Percentiles rank a stretch among this genome's conserved stretches.
phyloP scores from a whole-genome alignment of 2,797 vertebrate species.

The Micrastur ruficollis region DNA sequence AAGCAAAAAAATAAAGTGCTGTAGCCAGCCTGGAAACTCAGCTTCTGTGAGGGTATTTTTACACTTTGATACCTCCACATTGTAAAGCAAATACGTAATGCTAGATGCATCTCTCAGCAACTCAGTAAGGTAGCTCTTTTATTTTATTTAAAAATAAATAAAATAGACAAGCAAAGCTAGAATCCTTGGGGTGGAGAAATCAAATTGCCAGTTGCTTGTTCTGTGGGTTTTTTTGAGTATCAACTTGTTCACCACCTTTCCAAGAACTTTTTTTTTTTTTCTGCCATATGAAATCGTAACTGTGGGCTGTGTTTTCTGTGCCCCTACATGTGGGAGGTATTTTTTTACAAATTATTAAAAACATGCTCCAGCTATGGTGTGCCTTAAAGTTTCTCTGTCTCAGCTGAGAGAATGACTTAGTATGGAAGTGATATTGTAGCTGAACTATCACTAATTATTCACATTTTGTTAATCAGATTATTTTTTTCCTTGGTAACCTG shows the following conservation, averaged over 20 bases:
- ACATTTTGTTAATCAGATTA: neutral
- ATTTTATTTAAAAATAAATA: neutral
- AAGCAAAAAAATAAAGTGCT: neutral
- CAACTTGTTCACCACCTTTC: neutral
- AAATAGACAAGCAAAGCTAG: neutral
- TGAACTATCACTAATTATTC: neutral
- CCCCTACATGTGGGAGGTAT: fast-evolving
- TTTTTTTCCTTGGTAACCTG: neutral
- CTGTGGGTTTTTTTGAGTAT: neutral
- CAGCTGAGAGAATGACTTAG: neutral
- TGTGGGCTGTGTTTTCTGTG: neutral
- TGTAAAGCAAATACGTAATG: neutral
- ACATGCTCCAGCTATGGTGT: neutral
- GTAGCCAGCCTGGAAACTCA: neutral
- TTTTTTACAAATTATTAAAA: neutral
- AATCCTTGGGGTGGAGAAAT: neutral
- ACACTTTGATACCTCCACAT: neutral
- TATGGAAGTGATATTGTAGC: neutral
- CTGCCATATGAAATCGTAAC: neutral
- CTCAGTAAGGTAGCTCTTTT: neutral
- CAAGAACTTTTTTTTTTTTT: neutral
- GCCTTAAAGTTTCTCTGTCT: neutral
- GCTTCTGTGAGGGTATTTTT: neutral
- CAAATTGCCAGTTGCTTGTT: neutral
- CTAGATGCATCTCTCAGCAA: neutral